These are phyloP conservation scores for Uria aalge DNA, from an alignment of 2,113 vertebrate species.

Conservation along the genomic window DNA sequence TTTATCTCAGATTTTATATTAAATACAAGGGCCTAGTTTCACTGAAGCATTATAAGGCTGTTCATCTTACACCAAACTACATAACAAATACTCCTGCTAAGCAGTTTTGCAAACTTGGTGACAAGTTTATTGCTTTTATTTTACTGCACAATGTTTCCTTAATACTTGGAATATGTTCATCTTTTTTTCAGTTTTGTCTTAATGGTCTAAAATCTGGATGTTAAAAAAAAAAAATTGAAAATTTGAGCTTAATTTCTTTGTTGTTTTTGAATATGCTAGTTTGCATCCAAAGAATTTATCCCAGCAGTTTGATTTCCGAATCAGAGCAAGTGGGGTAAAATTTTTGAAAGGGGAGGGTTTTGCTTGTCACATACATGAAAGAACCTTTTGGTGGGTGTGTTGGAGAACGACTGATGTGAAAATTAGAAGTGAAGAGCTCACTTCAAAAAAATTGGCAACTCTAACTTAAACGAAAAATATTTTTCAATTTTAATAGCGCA, in stretches of 20 bases:
- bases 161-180: background rate
- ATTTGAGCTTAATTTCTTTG: background rate
- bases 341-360: background rate
- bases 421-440: background rate
- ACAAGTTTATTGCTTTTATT: background rate
- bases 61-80: background rate
- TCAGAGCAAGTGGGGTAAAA: background rate
- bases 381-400: background rate
- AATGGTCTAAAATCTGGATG: background rate
- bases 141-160: background rate
- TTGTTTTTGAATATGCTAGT: background rate
- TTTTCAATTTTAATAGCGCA: background rate
- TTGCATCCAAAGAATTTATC: background rate
- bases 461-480: background rate
- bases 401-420: background rate
- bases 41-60: background rate
- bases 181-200: background rate
- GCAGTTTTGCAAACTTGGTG: background rate
- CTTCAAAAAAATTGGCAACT: background rate
- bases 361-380: background rate
- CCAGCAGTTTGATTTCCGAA: background rate
- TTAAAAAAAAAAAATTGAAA: background rate
- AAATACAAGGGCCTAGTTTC: background rate
- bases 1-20: background rate
- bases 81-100: background rate